Percentiles rank a stretch among this genome's conserved stretches.
These are phyloP conservation scores for Colletes gigas DNA, from an alignment of 1,140 invertebrate genomes.

Conservation along the genomic window DNA sequence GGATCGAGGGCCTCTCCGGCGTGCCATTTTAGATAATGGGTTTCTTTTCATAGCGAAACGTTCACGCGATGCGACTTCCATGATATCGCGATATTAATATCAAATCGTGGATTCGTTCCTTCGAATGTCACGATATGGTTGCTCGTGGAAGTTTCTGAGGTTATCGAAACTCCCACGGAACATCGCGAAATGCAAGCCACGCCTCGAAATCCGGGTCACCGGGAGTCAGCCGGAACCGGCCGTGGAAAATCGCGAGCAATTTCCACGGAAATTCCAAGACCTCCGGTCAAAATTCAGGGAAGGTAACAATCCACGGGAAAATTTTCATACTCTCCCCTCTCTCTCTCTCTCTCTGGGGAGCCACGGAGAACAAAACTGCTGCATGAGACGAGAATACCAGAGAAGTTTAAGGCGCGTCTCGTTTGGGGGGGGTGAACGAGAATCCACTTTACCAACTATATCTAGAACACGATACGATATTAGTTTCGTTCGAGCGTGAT, in stretches of 20 bases:
- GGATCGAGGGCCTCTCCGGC: too few relatives aligned
- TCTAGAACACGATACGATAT: neutral
- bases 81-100: neutral
- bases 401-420: constrained; percentile 31
- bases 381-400: neutral
- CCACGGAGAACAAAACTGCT: constrained; percentile 9
- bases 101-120: neutral
- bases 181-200: neutral
- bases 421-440: constrained; percentile 10
- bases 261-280: constrained; percentile 29
- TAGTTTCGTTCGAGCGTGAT: neutral
- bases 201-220: constrained; percentile 16
- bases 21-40: too few relatives aligned
- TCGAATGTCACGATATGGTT: neutral
- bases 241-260: constrained; percentile 21
- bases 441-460: constrained; percentile 5
- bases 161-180: neutral
- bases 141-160: neutral
- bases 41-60: neutral
- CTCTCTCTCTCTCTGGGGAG: too few relatives aligned
- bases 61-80: too few relatives aligned
- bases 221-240: neutral
- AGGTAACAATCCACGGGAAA: constrained; percentile 2
- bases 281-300: constrained; percentile 10
- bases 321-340: constrained; percentile 1